phyloP scores from a whole-genome alignment of 2,113 vertebrate genomes.

The Dicaeum eximium region DNA sequence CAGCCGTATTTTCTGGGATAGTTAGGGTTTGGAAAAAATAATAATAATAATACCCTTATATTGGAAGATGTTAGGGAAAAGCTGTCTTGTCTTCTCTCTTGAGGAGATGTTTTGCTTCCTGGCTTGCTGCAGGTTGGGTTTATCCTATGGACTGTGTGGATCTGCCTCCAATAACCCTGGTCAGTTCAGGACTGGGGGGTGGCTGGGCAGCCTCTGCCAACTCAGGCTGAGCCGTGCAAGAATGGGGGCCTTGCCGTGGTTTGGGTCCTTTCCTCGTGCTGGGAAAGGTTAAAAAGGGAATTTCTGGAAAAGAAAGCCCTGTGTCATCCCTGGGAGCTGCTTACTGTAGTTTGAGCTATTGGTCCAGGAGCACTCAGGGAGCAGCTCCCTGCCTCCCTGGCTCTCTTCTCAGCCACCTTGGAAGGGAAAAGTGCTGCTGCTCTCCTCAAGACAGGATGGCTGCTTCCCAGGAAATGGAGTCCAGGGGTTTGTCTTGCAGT shows the following conservation, averaged over 20 bases:
- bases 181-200: not conserved
- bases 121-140: not conserved
- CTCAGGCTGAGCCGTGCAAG: accelerated
- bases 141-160: not conserved
- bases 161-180: accelerated
- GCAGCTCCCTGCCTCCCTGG: not conserved
- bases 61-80: not conserved
- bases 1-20: accelerated
- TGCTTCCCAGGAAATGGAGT: not conserved
- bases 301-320: not conserved
- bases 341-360: not conserved
- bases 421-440: not conserved
- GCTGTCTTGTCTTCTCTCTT: not conserved
- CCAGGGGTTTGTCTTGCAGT: not conserved
- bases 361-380: not conserved
- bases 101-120: not conserved
- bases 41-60: accelerated
- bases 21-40: not conserved
- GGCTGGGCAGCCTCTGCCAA: not conserved
- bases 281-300: not conserved
- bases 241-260: not conserved
- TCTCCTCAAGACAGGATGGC: not conserved
- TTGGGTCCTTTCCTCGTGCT: not conserved
- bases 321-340: not conserved
- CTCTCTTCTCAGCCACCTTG: not conserved